Evolutionary conservation across 2,888 invertebrate genomes (phyloP), one percentile per base, ranked within the genome.

Genomic region (Cosmia trapezina): DNA sequence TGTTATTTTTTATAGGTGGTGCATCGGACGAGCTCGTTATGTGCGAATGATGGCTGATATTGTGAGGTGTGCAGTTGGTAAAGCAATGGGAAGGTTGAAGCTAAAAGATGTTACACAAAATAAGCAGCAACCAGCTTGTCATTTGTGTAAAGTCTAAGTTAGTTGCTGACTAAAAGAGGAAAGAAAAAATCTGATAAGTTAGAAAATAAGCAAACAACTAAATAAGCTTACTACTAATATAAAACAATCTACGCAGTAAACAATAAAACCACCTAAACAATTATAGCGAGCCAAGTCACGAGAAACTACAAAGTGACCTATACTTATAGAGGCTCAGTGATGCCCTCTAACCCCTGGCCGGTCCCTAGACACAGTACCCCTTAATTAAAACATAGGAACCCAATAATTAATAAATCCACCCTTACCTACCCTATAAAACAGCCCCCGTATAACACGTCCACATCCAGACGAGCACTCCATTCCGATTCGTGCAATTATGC

Each of bases 1-100:
- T 87, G 85, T 89, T 89, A 88, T 88, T 89, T 89, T 89, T 89
- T 87, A 89, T 85, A 70, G 76, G 72, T 62, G 65, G 73, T 78
- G 81, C 86, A 83, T 76, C 73, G 82, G 80, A 76, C 79, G 72
- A 69, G 79, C 83, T 88, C 83, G 84, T 88, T 88, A 86, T 71
- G 73, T 75, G 75, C 76, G 85, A 85, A 85, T 72, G 70, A 70
- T 83, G 82, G 81, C 75, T 82, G 73, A 78, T 86, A 80, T 80
- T 79, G 76, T 76, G 83, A 73, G 70, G 70, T 61, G 62, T 73
- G 73, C 62, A 74, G 64, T 63, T 63, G 64, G 63, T 73, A 61
- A 78, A 76, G 75, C 60, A 66, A 75, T 69, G 56, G 41, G 49
- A 63, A 68, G n/a, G 9, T 68, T 41, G 56, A 49, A 49, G 49